A percentile compares a stretch with the other conserved stretches of the same genome.
Evolutionary conservation across 2,888 invertebrate genomes (phyloP).

Genomic region (Nymphalis c-album): DNA sequence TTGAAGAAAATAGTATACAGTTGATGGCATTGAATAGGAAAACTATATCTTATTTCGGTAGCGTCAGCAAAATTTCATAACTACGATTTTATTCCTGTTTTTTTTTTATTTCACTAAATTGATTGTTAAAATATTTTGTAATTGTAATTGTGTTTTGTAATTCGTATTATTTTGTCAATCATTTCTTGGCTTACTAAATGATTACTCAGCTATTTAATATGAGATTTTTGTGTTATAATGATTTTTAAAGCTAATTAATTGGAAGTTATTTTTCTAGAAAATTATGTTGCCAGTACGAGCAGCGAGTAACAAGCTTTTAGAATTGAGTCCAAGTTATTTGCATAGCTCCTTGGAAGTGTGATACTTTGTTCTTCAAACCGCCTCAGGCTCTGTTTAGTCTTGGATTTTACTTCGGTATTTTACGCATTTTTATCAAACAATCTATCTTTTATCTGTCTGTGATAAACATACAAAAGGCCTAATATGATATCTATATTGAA

Average conservation of each 20-base stretch:
- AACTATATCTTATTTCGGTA: constrained; percentile 33
- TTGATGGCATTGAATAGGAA: constrained; percentile 35
- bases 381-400: constrained; percentile 15
- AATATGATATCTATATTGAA: too few species aligned
- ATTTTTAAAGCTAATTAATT: too few species aligned
- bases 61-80: constrained; percentile 15
- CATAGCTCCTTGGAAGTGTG: constrained; percentile 28
- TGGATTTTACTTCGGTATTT: constrained; percentile 8
- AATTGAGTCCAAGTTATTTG: constrained; percentile 29
- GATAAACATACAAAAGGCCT: not conserved
- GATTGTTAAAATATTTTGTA: too few species aligned
- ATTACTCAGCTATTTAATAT: too few species aligned
- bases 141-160: too few species aligned
- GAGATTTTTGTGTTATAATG: too few species aligned
- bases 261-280: not conserved
- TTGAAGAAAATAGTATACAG: constrained; percentile 35
- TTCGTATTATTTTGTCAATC: too few species aligned
- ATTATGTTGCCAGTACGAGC: constrained; percentile 19
- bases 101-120: not conserved
- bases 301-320: constrained; percentile 29
- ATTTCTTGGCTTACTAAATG: too few species aligned
- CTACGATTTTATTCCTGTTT: not conserved
- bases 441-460: not conserved
- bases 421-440: constrained; percentile 2
- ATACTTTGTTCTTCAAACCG: constrained; percentile 21